Percentiles rank a stretch among this genome's conserved stretches.
Evolutionary conservation across 2,113 vertebrate genomes (phyloP).

Genomic region (Apodemus sylvaticus): DNA sequence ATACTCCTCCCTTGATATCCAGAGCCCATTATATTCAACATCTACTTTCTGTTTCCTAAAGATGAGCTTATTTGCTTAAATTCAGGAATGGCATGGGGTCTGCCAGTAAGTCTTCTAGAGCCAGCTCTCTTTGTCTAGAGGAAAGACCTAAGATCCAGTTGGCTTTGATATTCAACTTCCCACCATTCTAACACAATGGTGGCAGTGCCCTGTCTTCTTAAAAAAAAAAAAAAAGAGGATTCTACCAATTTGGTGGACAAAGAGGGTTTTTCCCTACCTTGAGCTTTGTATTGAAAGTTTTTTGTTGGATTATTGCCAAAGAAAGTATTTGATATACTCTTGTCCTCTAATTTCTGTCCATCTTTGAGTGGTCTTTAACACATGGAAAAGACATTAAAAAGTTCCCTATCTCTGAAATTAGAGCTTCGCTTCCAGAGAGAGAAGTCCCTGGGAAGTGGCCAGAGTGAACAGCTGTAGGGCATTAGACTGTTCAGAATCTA

Average conservation of each 20-base stretch:
- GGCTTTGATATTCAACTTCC: neutral
- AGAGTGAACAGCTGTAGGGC: neutral
- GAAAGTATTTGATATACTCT: neutral
- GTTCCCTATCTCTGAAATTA: neutral
- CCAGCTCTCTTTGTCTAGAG: neutral
- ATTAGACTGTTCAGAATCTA: neutral
- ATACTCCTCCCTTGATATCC: neutral
- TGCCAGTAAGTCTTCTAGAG: neutral
- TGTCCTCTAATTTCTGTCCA: neutral
- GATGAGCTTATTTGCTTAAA: neutral
- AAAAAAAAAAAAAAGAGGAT: neutral
- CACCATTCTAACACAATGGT: neutral
- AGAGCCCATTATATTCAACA: neutral
- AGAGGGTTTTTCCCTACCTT: neutral
- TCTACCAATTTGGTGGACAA: neutral
- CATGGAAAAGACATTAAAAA: neutral
- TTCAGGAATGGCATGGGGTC: neutral
- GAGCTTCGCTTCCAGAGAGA: neutral
- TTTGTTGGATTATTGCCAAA: conserved; percentile 44
- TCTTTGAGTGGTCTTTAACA: neutral
- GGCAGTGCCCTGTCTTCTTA: neutral
- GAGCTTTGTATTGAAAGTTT: neutral
- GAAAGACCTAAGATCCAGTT: neutral
- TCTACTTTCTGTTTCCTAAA: neutral
- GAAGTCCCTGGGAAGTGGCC: neutral